Conservation (phyloP, 2,113 vertebrate species). For the Carettochelys insculpta region DNA sequence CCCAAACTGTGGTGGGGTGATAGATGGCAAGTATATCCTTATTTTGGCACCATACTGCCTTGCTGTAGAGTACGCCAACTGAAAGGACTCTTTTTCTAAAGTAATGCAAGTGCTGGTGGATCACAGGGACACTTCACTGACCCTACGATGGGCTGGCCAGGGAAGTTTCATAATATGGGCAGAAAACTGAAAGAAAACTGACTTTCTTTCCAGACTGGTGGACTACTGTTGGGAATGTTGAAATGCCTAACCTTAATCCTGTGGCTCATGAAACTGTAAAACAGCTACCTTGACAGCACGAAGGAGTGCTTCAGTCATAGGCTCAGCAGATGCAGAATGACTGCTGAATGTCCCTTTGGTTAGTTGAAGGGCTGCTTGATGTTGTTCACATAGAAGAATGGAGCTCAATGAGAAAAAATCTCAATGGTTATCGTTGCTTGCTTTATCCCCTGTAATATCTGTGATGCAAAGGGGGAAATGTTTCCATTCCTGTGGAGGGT, state of each 20-base stretch:
- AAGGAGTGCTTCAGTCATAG: not conserved
- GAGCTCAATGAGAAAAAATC: not conserved
- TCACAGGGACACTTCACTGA: too few species aligned
- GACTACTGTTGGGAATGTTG: too few species aligned
- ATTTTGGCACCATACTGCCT: too few species aligned
- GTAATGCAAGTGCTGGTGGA: too few species aligned
- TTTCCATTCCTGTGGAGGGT: not conserved
- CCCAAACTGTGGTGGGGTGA: too few species aligned
- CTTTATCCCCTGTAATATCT: not conserved
- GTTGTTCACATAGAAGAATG: not conserved
- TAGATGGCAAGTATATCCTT: too few species aligned
- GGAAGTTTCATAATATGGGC: too few species aligned
- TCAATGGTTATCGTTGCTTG: not conserved
- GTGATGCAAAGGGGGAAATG: not conserved
- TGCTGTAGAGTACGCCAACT: too few species aligned
- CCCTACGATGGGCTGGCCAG: too few species aligned
- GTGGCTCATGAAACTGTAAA: not conserved
- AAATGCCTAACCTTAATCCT: not conserved
- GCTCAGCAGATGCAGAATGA: not conserved
- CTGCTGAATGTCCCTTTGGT: not conserved
- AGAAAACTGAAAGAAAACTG: too few species aligned
- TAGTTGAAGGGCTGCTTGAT: not conserved
- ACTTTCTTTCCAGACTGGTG: not conserved
- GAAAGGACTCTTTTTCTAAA: too few species aligned
- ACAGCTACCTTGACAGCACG: not conserved